These are phyloP conservation scores for Gobiocypris rarus DNA, from an alignment of 2,113 vertebrate species.

Conservation along the genomic window DNA sequence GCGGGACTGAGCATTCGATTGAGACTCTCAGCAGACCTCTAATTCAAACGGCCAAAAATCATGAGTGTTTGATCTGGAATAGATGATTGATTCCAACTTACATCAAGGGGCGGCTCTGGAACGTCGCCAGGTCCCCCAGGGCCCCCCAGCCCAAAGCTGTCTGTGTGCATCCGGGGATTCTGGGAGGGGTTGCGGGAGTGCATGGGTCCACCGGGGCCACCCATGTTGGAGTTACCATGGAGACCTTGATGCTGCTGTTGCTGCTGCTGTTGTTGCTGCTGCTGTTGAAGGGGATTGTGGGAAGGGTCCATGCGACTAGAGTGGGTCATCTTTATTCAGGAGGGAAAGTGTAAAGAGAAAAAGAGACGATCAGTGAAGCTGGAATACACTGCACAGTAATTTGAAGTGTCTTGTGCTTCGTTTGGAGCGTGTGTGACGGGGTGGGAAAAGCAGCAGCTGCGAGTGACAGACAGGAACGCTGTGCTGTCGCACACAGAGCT, in stretches of 20 bases:
- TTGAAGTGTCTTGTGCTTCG: background rate
- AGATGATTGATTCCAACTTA: slow-evolving; percentile 72
- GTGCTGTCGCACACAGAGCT: slow-evolving; percentile 59
- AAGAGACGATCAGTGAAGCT: background rate
- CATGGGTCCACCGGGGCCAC: slow-evolving; percentile 76
- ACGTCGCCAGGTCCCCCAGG: slow-evolving; percentile 80
- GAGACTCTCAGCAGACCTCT: background rate
- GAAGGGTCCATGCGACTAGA: slow-evolving; percentile 80
- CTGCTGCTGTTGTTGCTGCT: slow-evolving; percentile 78
- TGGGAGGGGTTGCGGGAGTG: slow-evolving; percentile 79
- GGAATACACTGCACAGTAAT: background rate
- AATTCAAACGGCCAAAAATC: background rate
- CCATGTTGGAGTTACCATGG: slow-evolving; percentile 69
- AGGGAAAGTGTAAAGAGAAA: background rate
- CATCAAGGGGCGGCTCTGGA: slow-evolving; percentile 86
- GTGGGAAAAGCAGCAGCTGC: slow-evolving; percentile 26
- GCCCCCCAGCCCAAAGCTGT: slow-evolving; percentile 76
- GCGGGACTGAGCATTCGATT: background rate
- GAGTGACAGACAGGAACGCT: slow-evolving; percentile 21
- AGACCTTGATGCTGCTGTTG: slow-evolving; percentile 77
- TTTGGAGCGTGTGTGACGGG: background rate
- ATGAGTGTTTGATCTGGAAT: background rate
- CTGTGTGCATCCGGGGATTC: slow-evolving; percentile 75
- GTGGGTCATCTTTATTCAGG: slow-evolving; percentile 73
- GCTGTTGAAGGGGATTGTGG: slow-evolving; percentile 79